These are phyloP conservation scores for Emydoidea blandingii DNA, from an alignment of 2,797 vertebrate genomes.

Conservation along the genomic window DNA sequence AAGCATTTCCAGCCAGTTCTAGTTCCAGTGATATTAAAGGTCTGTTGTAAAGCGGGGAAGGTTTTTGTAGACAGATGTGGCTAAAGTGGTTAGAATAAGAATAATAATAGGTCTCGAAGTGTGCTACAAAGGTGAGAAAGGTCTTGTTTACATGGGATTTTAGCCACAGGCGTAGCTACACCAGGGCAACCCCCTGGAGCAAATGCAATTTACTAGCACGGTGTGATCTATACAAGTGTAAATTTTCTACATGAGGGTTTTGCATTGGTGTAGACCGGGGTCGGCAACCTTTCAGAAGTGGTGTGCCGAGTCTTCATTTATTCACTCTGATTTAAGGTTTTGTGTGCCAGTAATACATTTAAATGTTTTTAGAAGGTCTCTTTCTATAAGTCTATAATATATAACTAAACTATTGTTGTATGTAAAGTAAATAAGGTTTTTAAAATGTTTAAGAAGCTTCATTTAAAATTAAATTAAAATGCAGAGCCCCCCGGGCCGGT, in stretches of 20 bases:
- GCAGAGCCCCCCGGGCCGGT: no score
- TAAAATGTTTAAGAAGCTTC: no score
- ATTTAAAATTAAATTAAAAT: no score
- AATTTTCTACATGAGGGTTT: accelerated
- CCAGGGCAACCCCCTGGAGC: background rate
- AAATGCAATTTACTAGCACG: background rate
- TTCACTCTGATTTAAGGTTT: no score
- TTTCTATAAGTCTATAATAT: no score
- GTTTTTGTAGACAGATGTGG: background rate
- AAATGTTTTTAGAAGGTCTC: no score
- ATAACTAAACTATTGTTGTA: no score
- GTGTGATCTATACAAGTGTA: background rate
- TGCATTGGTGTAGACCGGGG: background rate
- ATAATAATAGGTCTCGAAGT: background rate
- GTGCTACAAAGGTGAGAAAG: background rate
- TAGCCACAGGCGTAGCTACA: background rate
- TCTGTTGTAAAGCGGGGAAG: background rate
- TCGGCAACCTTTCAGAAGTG: no score
- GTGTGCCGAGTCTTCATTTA: no score
- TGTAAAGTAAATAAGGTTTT: no score
- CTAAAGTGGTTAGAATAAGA: background rate
- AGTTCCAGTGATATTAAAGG: background rate
- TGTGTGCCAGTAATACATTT: no score
- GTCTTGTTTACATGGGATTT: background rate
- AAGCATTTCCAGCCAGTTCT: background rate